phyloP scores from a whole-genome alignment of 2,113 vertebrate genomes.

The Phrynocephalus versicolor region DNA sequence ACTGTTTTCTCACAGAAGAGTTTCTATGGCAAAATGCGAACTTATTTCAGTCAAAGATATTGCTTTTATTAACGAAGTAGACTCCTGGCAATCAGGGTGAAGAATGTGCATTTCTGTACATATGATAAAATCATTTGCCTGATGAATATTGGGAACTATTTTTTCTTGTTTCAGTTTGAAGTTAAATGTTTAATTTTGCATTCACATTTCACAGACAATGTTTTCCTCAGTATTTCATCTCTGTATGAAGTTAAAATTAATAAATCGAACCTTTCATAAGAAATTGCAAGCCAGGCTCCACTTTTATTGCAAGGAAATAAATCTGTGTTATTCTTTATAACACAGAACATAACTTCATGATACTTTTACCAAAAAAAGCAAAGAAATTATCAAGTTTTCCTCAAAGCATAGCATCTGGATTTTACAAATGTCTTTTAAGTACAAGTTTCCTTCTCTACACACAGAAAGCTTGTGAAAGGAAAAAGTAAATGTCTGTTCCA shows the following conservation, averaged over 20 bases:
- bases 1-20: conserved; percentile 59
- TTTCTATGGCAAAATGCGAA: conserved; percentile 47
- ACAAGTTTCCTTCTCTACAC: conserved; percentile 9
- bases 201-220: conserved; percentile 71
- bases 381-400: neutral
- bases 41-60: conserved; percentile 63
- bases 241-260: conserved; percentile 58
- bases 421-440: conserved; percentile 7
- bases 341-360: neutral
- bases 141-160: conserved; percentile 67
- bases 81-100: conserved; percentile 58
- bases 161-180: conserved; percentile 65
- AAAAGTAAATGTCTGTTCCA: neutral
- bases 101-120: conserved; percentile 63
- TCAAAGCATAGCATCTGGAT: neutral
- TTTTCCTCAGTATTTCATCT: conserved; percentile 73
- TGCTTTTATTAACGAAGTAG: conserved; percentile 55
- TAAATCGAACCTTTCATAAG: conserved; percentile 51
- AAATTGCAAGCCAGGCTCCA: conserved; percentile 57
- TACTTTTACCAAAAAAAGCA: neutral
- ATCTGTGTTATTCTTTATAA: neutral
- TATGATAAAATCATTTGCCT: conserved; percentile 73
- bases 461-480: neutral
- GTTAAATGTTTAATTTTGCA: conserved; percentile 65
- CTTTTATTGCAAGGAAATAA: conserved; percentile 46